A percentile compares a stretch with the other conserved stretches of the same genome.
Evolutionary conservation across 2,113 vertebrate species (phyloP).

Genomic region (Sialia sialis): DNA sequence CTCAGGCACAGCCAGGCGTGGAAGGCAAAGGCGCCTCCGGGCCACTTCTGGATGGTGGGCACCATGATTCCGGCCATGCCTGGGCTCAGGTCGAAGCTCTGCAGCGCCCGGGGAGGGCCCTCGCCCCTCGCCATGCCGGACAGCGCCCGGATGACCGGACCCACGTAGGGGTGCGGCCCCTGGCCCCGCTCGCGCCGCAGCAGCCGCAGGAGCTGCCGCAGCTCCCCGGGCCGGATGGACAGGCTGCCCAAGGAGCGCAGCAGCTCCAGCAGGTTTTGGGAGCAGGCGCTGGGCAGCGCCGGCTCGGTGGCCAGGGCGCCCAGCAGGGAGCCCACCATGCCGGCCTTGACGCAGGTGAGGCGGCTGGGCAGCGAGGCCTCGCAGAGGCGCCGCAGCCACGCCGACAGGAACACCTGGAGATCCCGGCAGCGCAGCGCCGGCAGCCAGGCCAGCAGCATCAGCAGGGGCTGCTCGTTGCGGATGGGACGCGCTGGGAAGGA

Average conservation of each 20-base stretch:
- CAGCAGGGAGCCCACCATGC: conserved; percentile 84
- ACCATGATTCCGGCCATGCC: conserved; percentile 98
- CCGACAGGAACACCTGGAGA: conserved; percentile 84
- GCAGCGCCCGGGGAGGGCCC: conserved; percentile 76
- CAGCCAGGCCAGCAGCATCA: conserved; percentile 90
- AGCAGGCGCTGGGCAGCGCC: conserved; percentile 76
- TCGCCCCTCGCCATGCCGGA: conserved; percentile 85
- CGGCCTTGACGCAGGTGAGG: conserved; percentile 87
- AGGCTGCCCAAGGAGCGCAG: conserved; percentile 84
- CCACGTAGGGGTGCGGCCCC: conserved; percentile 70
- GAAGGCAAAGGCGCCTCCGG: conserved; percentile 87
- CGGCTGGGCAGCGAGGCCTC: conserved; percentile 84
- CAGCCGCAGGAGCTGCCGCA: conserved; percentile 82
- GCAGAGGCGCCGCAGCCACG: conserved; percentile 82
- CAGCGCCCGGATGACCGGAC: conserved; percentile 77
- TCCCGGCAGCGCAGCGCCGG: conserved; percentile 78
- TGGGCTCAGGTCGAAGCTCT: conserved; percentile 91
- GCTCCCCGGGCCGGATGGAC: conserved; percentile 85
- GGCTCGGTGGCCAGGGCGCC: conserved; percentile 72
- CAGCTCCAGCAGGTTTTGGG: conserved; percentile 82
- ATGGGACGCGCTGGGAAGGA: conserved; percentile 74
- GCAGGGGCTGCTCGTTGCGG: conserved; percentile 88
- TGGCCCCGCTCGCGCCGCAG: conserved; percentile 60
- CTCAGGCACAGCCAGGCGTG: conserved; percentile 94
- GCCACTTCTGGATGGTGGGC: conserved; percentile 90